These are phyloP conservation scores for Saguinus imperator DNA, from an alignment of 2,113 vertebrate genomes.

Conservation along the genomic window DNA sequence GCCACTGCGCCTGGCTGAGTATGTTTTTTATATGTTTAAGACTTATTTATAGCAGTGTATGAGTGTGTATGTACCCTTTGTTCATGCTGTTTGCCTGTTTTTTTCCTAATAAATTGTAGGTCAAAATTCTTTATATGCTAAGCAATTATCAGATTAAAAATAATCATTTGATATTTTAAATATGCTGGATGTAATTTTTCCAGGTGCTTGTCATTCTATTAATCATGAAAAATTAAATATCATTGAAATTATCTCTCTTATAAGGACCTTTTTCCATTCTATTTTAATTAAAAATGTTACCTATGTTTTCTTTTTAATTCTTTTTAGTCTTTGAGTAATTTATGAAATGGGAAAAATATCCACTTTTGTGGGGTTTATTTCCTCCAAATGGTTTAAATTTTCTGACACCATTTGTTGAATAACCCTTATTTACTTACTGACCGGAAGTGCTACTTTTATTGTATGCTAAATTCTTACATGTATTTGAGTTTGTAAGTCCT, in stretches of 20 bases:
- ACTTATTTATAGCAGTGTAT: not conserved
- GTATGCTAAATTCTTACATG: not conserved
- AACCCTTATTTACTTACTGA: not conserved
- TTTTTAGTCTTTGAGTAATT: constrained; percentile 21
- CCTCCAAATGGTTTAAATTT: not conserved
- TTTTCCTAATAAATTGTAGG: not conserved
- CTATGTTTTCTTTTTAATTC: not conserved
- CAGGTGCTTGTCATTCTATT: not conserved
- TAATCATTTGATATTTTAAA: not conserved
- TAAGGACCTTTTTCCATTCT: not conserved
- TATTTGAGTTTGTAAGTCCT: not conserved
- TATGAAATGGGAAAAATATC: not conserved
- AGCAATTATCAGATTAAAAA: not conserved
- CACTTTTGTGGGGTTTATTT: not conserved
- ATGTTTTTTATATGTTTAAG: not conserved
- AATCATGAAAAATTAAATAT: not conserved
- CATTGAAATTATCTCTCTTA: not conserved
- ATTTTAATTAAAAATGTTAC: not conserved
- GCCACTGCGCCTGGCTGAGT: not conserved
- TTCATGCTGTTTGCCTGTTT: not conserved
- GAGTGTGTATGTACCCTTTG: not conserved
- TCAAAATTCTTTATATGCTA: not conserved
- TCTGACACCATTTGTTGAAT: not conserved
- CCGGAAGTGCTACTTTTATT: not conserved
- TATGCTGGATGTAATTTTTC: not conserved